These are phyloP conservation scores for Tarsius wallacei DNA, from an alignment of 2,797 vertebrate species.

Conservation along the genomic window DNA sequence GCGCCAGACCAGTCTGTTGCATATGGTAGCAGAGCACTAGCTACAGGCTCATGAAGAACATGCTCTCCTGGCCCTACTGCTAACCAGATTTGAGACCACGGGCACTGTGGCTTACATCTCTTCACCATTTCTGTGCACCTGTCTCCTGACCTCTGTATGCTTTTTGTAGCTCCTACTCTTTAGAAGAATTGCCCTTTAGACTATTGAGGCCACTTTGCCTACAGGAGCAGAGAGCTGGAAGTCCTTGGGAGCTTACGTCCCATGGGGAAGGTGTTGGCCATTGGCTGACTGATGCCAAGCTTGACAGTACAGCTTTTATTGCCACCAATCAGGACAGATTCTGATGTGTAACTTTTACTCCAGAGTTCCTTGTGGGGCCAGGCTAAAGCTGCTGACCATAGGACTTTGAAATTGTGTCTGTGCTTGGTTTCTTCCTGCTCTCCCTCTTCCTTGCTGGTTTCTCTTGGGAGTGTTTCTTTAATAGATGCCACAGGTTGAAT, in stretches of 20 bases:
- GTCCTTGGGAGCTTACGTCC: not conserved
- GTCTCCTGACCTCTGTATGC: not conserved
- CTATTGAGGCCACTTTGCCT: not conserved
- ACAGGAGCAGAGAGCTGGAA: not conserved
- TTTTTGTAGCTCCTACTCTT: conserved; percentile 55
- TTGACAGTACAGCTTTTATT: not conserved
- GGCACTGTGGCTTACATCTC: not conserved
- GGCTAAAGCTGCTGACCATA: not conserved
- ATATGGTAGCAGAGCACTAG: not conserved
- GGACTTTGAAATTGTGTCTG: conserved; percentile 24
- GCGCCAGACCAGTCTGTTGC: not conserved
- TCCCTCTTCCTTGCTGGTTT: not conserved
- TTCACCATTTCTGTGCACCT: not conserved
- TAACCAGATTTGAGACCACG: not conserved
- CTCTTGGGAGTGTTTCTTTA: conserved; percentile 25
- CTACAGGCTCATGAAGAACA: not conserved
- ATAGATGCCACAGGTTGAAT: not conserved
- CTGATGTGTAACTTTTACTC: not conserved
- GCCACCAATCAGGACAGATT: not conserved
- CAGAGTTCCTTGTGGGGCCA: not conserved
- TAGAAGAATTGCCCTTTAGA: conserved; percentile 23
- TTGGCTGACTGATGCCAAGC: not conserved
- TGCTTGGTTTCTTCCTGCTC: conserved; percentile 4
- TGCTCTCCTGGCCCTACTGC: not conserved
- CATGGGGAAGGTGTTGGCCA: not conserved